Base-by-base conservation (phyloP, 2,113 vertebrate genomes). In the Psephotus haematonotus region DNA sequence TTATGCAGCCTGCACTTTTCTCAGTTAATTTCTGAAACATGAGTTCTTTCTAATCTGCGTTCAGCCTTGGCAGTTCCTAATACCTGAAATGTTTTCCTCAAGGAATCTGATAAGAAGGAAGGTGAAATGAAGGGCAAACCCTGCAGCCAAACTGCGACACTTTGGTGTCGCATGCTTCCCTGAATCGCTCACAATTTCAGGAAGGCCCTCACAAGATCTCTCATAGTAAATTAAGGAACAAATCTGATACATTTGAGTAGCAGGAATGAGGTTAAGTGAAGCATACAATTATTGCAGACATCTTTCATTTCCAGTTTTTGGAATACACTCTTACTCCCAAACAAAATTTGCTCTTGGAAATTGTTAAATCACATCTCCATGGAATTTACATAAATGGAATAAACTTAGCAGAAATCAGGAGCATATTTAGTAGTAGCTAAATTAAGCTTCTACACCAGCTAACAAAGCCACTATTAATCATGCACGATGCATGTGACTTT, bases 391-490 rank as follows among this genome's bases (percentile, higher is more conserved):
- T 1, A 67, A 17, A 88, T 28, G 22, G 62, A 91, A 91, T 46
- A 86, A 85, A 88, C 35, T 67, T 33, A 52, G 62, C 78, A 95
- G 55, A 91, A 95, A 72, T 37, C 35, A 70, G 43, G 7, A 70
- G 59, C 31, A 18, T 79, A 65, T 87, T 85, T 70, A 92, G 84
- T 68, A 91, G 88, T 78, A 89, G 81, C 74, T 90, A 93, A 90
- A 94, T 88, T 94, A 95, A 93, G 90, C 75, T 95, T 47, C 70
- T 82, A 90, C 68, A 77, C 15, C 43, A 88, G 85, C 79, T 95
- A 94, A 94, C 79, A 97, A 96, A 94, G 92, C 64, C 88, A 76
- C 84, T 95, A 89, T 83, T 86, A 93, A 89, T 86, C 86, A 91
- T 71, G 86, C 91, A 65, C 20, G 62, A 86, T 59, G 60, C 91